Base-by-base conservation (phyloP, 2,797 vertebrate species). In the Salarias fasciatus region DNA sequence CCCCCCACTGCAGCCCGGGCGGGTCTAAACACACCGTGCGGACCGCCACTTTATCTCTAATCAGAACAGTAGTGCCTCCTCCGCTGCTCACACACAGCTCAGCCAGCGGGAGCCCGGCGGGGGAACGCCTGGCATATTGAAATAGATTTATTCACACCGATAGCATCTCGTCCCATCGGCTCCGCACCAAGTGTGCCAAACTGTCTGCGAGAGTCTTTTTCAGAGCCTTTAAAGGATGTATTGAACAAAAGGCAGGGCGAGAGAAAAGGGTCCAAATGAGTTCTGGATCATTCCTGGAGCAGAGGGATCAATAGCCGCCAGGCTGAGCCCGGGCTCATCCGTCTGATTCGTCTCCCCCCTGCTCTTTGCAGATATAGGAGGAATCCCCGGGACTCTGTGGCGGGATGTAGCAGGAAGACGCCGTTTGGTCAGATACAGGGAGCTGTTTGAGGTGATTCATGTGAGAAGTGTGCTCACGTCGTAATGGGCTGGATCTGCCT, bases 321-420 rank as follows among this genome's bases (percentile, higher is more conserved):
- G 80, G 80, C 89, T 91, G 88, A 92, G 89, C 88, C 80, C 80
- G 83, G 64, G 75, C 82, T 86, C 86, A 86, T 90, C 88, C 82
- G 75, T 89, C 89, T 91, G 89, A 92, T 92, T 87, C 88, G 86
- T 92, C 89, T 87, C 86, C 86, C 58, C 36, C 59, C 79, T 66
- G 43, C 58, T 74, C 74, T 77, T 79, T 36, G 36, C 54, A 77
- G 79, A 73, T 73, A 60, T 50, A 70, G 63, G 69, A 82, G 76
- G 82, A 64, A 75, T 59, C 37, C 69, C 14, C 44, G 63, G 74
- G 9, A 53, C 42, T 80, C 69, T 67, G 73, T 74, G 72, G 57
- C 68, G 45, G 29, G 47, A 57, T 74, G 64, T 64, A 72, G 49
- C 68, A 68, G 53, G 65, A 52, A 54, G 63, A 70, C 68, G 65